These are phyloP conservation scores for Ormyrus labotus DNA, from an alignment of 2,888 invertebrate genomes.

Conservation along the genomic window DNA sequence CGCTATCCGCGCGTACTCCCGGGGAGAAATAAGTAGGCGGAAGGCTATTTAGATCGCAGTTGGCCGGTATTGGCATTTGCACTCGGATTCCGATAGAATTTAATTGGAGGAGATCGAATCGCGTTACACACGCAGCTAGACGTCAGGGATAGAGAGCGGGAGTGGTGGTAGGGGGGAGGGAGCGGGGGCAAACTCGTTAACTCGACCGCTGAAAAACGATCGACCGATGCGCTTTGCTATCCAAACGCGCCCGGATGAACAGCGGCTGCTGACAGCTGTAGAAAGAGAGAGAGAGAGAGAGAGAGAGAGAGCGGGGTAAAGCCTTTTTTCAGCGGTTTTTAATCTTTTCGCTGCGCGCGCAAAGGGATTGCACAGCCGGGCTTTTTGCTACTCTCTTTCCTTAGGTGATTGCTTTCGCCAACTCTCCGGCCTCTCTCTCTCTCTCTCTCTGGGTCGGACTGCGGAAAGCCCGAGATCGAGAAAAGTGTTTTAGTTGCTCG, in stretches of 20 bases:
- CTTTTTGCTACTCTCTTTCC: neutral
- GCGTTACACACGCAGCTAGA: slow-evolving; percentile 44
- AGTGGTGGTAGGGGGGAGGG: too few relatives aligned
- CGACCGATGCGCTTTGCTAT: neutral
- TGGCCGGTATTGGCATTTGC: slow-evolving; percentile 72
- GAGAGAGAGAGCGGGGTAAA: slow-evolving; percentile 1
- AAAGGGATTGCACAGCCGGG: neutral
- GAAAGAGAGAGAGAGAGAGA: slow-evolving; percentile 25
- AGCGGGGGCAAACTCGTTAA: slow-evolving; percentile 22
- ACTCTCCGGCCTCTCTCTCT: neutral
- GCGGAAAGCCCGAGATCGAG: too few relatives aligned
- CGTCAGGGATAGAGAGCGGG: too few relatives aligned
- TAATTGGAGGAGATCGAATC: slow-evolving; percentile 72
- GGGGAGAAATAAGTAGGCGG: too few relatives aligned
- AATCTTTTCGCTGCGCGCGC: slow-evolving; percentile 13
- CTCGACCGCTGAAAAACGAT: slow-evolving; percentile 57
- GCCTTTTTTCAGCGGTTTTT: slow-evolving; percentile 25
- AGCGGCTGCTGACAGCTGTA: slow-evolving; percentile 31
- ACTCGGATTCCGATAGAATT: slow-evolving; percentile 74
- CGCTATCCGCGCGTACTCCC: slow-evolving; percentile 72
- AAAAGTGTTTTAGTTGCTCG: too few relatives aligned
- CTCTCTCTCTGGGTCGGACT: neutral
- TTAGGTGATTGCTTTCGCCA: neutral
- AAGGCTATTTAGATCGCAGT: slow-evolving; percentile 60
- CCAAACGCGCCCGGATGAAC: neutral